Evolutionary conservation across 2,888 invertebrate genomes (phyloP), one percentile per base, ranked within the genome.

Genomic region (Drosophila lutescens): DNA sequence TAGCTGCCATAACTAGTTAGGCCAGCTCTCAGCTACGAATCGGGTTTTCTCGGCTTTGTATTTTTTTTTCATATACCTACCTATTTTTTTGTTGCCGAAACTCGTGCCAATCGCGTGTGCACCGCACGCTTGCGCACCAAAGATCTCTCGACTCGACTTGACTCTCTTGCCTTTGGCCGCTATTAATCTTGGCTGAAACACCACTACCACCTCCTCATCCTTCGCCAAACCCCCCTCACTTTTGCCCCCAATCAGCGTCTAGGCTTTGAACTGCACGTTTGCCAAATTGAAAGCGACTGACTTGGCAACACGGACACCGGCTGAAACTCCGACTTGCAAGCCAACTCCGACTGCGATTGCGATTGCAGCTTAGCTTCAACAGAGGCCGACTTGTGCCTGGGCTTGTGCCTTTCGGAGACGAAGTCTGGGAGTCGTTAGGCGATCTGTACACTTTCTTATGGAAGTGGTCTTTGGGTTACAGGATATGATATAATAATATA

Each of bases 101-200:
- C 91, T 91, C 91, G 91, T 91, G 91, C 91, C 91, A 90, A 91
- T 91, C 91, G 91, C 92, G 91, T 92, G 91, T 90, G 89, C 89
- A 89, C 89, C 88, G 91, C 89, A 89, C 86, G 91, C 89, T 84
- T 87, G 78, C 77, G 71, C 76, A 75, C 79, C 72, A 44, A 68
- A 53, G 61, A 76, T 72, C 83, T 80, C 77, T 71, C 70, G 86
- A 36, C 57, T 57, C 7, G 55, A 20, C 65, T 57, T 8, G 55
- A n/a, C 65, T 65, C 67, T 56, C 41, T 56, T 55, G 70, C 73
- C 77, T 75, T 72, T 78, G 72, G 74, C 57, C 54, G 76, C 89
- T 82, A 85, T 85, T 85, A 88, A 85, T 85, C 84, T 85, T 85
- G 79, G 78, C 69, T 61, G 56, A 68, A 60, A 71, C 72, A 69